Conservation (phyloP, 2,113 vertebrate species). For the Microtus ochrogaster region DNA sequence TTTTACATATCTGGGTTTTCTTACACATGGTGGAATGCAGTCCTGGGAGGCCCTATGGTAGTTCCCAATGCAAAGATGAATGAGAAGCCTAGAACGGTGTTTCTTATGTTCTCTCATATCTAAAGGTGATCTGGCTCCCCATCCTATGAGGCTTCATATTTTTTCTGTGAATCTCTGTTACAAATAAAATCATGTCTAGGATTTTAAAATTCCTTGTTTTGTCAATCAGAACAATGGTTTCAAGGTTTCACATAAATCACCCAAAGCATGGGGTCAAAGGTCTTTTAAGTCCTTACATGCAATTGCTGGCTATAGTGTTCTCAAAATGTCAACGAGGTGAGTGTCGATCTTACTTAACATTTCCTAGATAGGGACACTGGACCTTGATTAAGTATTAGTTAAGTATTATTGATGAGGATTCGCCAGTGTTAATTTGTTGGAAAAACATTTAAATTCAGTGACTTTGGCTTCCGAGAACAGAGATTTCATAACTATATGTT, state of each 20-base stretch:
- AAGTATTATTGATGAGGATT: neutral
- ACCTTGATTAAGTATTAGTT: neutral
- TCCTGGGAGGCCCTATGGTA: neutral
- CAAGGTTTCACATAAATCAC: neutral
- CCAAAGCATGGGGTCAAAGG: neutral
- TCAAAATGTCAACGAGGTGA: neutral
- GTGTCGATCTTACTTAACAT: neutral
- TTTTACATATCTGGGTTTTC: constrained; percentile 42
- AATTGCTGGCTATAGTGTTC: neutral
- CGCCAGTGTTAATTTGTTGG: neutral
- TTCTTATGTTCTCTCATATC: neutral
- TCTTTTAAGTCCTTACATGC: neutral
- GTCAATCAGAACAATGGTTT: neutral
- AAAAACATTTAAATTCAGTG: constrained; percentile 10
- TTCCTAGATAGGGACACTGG: neutral
- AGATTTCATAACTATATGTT: neutral
- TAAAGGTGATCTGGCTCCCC: neutral
- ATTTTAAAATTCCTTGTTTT: constrained; percentile 3
- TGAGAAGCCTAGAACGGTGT: neutral
- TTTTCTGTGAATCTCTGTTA: neutral
- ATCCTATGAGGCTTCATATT: neutral
- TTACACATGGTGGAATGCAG: neutral
- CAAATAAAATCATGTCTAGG: neutral
- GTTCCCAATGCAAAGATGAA: constrained; percentile 27
- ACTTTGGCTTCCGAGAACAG: neutral